These are phyloP conservation scores for Zosterops pallidus DNA, from an alignment of 2,113 vertebrate species.

Conservation along the genomic window DNA sequence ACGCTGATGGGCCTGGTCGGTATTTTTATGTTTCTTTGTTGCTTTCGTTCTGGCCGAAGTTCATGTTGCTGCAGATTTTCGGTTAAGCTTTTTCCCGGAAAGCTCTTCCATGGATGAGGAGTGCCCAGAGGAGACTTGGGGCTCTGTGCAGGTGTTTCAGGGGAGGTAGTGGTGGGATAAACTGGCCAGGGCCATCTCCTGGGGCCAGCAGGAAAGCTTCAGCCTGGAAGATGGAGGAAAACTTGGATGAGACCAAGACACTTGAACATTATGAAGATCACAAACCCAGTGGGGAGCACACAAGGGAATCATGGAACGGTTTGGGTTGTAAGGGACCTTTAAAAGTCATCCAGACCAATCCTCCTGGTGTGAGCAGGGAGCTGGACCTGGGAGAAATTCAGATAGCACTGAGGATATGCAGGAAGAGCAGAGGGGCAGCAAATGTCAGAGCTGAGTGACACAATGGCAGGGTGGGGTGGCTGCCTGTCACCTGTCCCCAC, in stretches of 20 bases:
- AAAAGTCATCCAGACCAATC: not conserved
- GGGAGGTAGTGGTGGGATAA: rapidly evolving
- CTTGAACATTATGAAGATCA: not conserved
- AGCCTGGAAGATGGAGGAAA: not conserved
- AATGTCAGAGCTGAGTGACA: not conserved
- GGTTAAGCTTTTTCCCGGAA: not conserved
- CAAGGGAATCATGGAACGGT: rapidly evolving
- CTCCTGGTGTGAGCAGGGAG: not conserved
- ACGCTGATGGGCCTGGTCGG: not conserved
- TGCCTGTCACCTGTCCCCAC: not conserved
- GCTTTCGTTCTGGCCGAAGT: not conserved
- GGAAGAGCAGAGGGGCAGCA: not conserved
- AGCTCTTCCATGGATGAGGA: not conserved
- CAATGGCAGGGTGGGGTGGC: not conserved
- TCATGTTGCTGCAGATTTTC: rapidly evolving
- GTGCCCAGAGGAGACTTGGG: rapidly evolving
- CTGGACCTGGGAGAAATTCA: not conserved
- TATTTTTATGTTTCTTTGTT: not conserved
- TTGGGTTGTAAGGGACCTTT: not conserved
- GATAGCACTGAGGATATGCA: rapidly evolving
- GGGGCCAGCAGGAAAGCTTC: not conserved
- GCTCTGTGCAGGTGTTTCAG: not conserved
- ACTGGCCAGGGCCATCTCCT: not conserved
- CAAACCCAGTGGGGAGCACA: not conserved
- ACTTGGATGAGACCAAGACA: not conserved